Evolutionary conservation across 2,113 vertebrate species (phyloP), one percentile per base, ranked within the genome.

Genomic region (Heterotilapia buettikoferi): DNA sequence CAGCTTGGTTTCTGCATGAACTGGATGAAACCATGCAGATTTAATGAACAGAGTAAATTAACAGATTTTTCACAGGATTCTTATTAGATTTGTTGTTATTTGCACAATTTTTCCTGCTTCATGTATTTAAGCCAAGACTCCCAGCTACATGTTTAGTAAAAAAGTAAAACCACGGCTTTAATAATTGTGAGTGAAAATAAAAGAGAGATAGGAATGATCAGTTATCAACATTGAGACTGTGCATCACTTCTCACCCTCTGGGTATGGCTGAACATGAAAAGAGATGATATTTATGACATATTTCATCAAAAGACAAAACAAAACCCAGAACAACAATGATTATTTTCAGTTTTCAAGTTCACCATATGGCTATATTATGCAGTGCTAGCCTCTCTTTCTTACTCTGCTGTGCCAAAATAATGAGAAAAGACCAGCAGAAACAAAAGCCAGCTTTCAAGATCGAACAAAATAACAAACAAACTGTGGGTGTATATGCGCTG

Each of bases 401-500:
- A 7, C 76, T 24, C 29, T 18, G 54, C 43, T 56, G 57, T 26
- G 54, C 84, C 73, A 84, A 82, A 89, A 89, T 91, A 94, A 91
- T 66, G 83, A 91, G 80, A 31, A 11, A 86, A 92, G 82, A 47
- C 11, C 31, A 31, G 33, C 78, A 85, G 45, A 84, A 54, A 82
- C 36, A 50, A 87, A 47, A 36, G 45, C 36, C 43, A 78, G 16
- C 71, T 78, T 78, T 78, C 71, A 78, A 78, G 71, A 78, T 50
- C 9, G 6, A 29, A 78, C 1, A 50, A 78, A 50, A 50, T 50
- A 19, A 76, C 24, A 78, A 50, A 78, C 16, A 78, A 52, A 33
- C 73, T 4, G 45, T 85, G 78, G 43, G 63, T 86, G 47, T 86
- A 56, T 53, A 43, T 53, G 59, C 73, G 84, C 16, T 85, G 71